Evolutionary conservation across 1,140 invertebrate species (phyloP).

Genomic region (Paraescarpia echinospica): DNA sequence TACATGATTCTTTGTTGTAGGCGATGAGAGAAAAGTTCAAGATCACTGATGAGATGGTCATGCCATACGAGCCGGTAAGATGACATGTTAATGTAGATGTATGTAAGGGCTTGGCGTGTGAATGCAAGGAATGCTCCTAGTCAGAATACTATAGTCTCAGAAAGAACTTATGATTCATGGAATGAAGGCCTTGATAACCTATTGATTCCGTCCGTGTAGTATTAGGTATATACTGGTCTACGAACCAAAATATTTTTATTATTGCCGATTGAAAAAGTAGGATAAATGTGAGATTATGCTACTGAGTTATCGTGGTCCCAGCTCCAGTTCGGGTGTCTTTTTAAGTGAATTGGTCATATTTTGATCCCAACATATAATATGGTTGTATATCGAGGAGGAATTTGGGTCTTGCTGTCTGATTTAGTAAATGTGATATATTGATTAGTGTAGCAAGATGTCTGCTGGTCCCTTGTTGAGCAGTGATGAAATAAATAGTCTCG

Average conservation of each 20-base stretch:
- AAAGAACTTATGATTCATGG: neutral
- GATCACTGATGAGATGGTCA: slow-evolving; percentile 89
- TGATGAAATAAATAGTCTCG: neutral
- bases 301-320: too few relatives aligned
- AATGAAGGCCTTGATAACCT: neutral
- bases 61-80: slow-evolving; percentile 77
- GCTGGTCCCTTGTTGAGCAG: neutral
- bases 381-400: neutral
- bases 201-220: neutral
- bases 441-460: neutral
- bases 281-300: neutral
- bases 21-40: slow-evolving; percentile 91
- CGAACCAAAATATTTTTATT: too few relatives aligned
- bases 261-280: too few relatives aligned
- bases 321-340: too few relatives aligned
- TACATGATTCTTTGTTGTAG: slow-evolving; percentile 45
- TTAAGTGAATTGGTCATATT: too few relatives aligned
- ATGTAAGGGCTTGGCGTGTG: neutral
- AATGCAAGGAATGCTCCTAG: neutral
- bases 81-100: neutral
- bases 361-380: too few relatives aligned
- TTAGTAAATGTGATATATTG: neutral
- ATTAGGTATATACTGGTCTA: neutral
- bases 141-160: neutral
- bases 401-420: neutral